Base-by-base conservation (phyloP, 2,888 invertebrate genomes). In the Nomada ferruginata region DNA sequence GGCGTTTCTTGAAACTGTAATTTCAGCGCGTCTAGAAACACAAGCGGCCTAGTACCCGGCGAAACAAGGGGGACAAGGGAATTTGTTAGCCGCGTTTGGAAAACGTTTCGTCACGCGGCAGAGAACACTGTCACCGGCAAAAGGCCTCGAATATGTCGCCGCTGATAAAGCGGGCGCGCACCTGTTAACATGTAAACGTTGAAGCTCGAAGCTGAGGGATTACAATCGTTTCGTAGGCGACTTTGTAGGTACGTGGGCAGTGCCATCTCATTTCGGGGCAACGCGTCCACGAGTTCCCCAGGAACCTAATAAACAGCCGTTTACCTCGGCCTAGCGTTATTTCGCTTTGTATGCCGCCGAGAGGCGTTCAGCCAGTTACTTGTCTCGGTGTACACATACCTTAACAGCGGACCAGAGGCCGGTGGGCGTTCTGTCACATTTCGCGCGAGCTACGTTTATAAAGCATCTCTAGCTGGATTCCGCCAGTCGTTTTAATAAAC, bases 231-330 rank as follows among this genome's bases (percentile, higher is more conserved):
- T 78, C 73, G 66, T 72, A 50, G 53, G 65, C 50, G 81, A 75
- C 70, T 78, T 81, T 81, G 74, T 73, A 47, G 66, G 47, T 42
- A 42, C 50, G 59, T 44, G 61, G 57, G 63, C 76, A 63, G 72
- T 84, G 57, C 75, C 68, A 65, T 81, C 72, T 83, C 84, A 81
- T 84, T 81, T 78, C 76, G 75, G 75, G 50, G 65, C 73, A 52
- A 52, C 64, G 57, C 47, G 55, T 64, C 55, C 60, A 57, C 15
- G 82, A 83, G 78, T 83, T 83, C 77, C 68, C 68, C 74, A 68
- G 84, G 83, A 84, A 84, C 77, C 76, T 85, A 85, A 85, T 85
- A 84, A 85, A 84, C 84, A 85, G 78, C 68, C 84, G 84, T 84
- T 85, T 85, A 78, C 82, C 78, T 55, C 57, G n/a, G 76, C 73